Evolutionary conservation across 2,888 invertebrate species (phyloP), one percentile per base, ranked within the genome.

Genomic region (Aricia artaxerxes): DNA sequence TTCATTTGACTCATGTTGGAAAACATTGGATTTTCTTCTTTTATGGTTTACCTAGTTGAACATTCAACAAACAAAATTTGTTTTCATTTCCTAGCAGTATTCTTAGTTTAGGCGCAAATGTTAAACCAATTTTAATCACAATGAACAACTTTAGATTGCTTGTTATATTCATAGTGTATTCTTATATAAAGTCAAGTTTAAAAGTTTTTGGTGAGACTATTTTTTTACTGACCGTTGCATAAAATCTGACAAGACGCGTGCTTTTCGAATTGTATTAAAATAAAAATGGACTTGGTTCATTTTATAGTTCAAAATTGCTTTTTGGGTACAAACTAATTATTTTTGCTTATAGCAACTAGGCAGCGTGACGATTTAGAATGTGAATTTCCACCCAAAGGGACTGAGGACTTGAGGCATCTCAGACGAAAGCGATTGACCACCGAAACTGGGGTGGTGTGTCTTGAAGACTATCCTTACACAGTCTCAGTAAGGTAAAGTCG

Each of bases 391-490:
- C 94, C 94, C 2, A 92, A 89, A 84, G 85, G 85, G 82, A 94
- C 94, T 79, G 89, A 92, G 83, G 94, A 94, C 77, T 82, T 93
- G 1, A 92, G 93, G 2, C 92, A 92, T 61, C 77, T 92, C 4
- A 86, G 94, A 79, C 87, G 88, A 79, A 94, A 94, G 82, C 86
- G 94, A 69, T 84, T 94, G 9, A 94, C 94, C 0, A 93, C 94
- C 0, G 91, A 91, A 75, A 88, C 88, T 5, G 94, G 94, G 0
- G 86, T 94, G 3, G 94, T 94, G 4, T 94, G 94, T 80, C 83
- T 94, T 24, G 94, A 94, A 84, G 94, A 94, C 81, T 94, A 94
- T 80, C 94, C 94, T 0, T 94, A 94, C 80, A 93, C 93, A 0
- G 92, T 93, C 1, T 94, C 94, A 9, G 83, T 94, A 44, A 92